phyloP scores from a whole-genome alignment of 2,113 vertebrate genomes.

The Sander lucioperca region DNA sequence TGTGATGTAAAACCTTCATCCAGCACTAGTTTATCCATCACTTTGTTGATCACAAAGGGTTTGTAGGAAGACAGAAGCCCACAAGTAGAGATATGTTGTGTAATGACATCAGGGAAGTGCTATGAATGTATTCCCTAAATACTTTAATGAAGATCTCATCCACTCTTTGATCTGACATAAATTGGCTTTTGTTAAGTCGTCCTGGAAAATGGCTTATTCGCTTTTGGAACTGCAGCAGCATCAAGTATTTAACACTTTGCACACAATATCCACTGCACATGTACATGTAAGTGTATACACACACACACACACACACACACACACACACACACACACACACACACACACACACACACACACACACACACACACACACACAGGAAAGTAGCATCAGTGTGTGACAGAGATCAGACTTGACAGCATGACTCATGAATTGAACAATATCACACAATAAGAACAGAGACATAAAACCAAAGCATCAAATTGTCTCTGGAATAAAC shows the following conservation, averaged over 20 bases:
- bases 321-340: background rate
- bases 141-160: background rate
- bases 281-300: no score
- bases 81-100: background rate
- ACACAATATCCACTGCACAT: background rate
- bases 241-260: background rate
- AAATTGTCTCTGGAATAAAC: background rate
- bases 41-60: background rate
- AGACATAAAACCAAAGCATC: background rate
- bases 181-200: background rate
- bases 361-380: background rate
- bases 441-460: background rate
- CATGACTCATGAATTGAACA: background rate
- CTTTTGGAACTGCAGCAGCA: background rate
- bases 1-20: background rate
- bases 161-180: background rate
- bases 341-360: background rate
- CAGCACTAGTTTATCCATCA: background rate
- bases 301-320: background rate
- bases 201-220: background rate
- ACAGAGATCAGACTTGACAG: no score
- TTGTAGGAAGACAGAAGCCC: background rate
- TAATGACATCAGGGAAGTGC: background rate
- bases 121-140: conserved; percentile 3
- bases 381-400: background rate